Evolutionary conservation across 30 jellyfish, hydroid and myxozoan genomes (phyloP), one percentile per base, ranked within the genome.

Genomic region (Aurelia aurita): DNA sequence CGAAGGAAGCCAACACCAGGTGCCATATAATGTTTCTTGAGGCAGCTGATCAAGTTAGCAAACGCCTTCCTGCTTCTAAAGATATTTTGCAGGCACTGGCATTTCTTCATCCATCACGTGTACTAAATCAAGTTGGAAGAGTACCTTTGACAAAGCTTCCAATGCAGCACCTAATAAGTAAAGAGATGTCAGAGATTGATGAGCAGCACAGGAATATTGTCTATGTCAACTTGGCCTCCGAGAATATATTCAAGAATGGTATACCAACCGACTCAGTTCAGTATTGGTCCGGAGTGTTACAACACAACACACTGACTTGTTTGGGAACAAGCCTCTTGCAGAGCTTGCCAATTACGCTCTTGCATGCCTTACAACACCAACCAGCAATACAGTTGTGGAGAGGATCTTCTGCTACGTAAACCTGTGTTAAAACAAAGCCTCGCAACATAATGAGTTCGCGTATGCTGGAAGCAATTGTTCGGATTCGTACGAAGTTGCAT

Each of bases 361-460:
- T 39, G 80, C 91, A 47, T 81, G 90, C 55, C 86, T 81, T 43
- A 81, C 80, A 58, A 79, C 79, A 63, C 87, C 87, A 46, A 60
- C 68, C 27, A 79, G 90, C 90, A 79, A 79, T 79, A 89, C 91
- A 72, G 62, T 81, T 20, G 91, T 81, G 21, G 91, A 81, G 39
- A 81, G 85, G 62, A 68, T 81, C 32, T 81, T 81, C 75, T 81
- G 90, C 57, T 72, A 31, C 69, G 77, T 58, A 58, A n/a, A 62
- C 91, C 14, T 26, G 54, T 84, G 64, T 66, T 29, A 79, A 79
- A 55, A 75, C 87, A 49, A 75, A 75, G 68, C 74, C 73, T 34
- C 27, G 87, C 31, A 62, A 61, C 58, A 79, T 46, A 55, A 58
- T 79, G 72, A 31, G 25, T 31, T 32, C 63, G 12, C 29, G 22